phyloP scores from a whole-genome alignment of 2,888 invertebrate species.

The Anaspis maculata region DNA sequence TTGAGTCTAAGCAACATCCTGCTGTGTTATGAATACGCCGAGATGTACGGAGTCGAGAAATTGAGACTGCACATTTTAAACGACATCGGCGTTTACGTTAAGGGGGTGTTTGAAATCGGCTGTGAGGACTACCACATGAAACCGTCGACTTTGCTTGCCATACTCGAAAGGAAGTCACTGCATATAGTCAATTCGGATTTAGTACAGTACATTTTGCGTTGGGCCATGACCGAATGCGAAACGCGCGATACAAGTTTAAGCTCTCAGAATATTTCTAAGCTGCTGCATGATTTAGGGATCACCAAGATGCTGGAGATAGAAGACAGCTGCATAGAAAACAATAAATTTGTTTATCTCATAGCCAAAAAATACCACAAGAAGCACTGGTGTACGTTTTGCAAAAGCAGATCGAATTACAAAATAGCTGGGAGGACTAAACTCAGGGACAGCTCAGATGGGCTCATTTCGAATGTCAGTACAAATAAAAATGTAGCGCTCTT shows the following conservation, averaged over 20 bases:
- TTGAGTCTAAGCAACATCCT: constrained; percentile 51
- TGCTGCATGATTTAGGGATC: constrained; percentile 16
- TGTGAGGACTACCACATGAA: constrained; percentile 46
- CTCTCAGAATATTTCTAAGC: constrained; percentile 20
- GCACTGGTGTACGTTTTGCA: constrained; percentile 8
- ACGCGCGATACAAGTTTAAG: constrained; percentile 36
- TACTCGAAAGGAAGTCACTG: constrained; percentile 46
- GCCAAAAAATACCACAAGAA: constrained; percentile 4
- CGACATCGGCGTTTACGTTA: constrained; percentile 50
- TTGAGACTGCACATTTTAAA: too few species aligned
- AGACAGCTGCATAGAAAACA: constrained; percentile 1
- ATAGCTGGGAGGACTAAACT: constrained; percentile 25
- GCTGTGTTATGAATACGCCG: constrained; percentile 53
- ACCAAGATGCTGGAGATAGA: constrained; percentile 1
- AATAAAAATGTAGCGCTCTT: constrained; percentile 21
- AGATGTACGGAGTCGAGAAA: constrained; percentile 51
- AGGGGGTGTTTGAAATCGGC: constrained; percentile 41
- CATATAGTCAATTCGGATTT: constrained; percentile 49
- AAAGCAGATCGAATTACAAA: constrained; percentile 21
- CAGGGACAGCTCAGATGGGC: constrained; percentile 14
- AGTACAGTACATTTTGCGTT: constrained; percentile 47
- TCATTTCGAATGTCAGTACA: constrained; percentile 19
- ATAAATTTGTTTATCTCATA: constrained; percentile 1
- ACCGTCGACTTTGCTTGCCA: constrained; percentile 42
- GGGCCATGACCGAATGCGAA: constrained; percentile 46